Evolutionary conservation across 2,797 vertebrate species (phyloP).

Genomic region (Scyliorhinus canicula): DNA sequence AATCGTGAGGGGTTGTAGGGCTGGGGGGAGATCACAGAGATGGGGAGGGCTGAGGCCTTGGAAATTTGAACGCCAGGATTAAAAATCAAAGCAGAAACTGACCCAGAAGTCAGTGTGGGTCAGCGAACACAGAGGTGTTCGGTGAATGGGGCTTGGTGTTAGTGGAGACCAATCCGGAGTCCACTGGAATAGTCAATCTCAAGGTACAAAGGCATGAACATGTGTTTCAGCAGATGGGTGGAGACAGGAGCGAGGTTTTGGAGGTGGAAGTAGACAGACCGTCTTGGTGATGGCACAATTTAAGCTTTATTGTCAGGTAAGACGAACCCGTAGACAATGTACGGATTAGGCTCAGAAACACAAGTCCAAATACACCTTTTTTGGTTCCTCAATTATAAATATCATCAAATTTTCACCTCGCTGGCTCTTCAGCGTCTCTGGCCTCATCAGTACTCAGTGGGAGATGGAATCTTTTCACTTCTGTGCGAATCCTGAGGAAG

Average conservation of each 20-base stretch:
- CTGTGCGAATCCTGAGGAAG: not conserved
- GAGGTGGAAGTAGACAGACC: not conserved
- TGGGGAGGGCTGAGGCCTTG: not conserved
- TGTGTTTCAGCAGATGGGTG: not conserved
- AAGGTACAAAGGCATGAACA: not conserved
- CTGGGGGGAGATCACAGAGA: not conserved
- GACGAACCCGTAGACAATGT: not conserved
- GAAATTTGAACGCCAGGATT: not conserved
- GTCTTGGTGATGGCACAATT: not conserved
- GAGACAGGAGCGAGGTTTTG: not conserved
- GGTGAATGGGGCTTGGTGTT: not conserved
- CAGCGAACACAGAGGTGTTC: not conserved
- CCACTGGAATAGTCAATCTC: not conserved
- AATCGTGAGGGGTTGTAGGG: not conserved
- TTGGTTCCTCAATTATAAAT: conserved; percentile 30
- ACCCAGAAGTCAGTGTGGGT: not conserved
- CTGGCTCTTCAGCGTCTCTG: not conserved
- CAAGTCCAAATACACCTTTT: not conserved
- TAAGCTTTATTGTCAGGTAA: not conserved
- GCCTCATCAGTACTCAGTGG: conserved; percentile 15
- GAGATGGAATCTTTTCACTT: conserved; percentile 17
- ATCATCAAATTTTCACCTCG: conserved; percentile 13
- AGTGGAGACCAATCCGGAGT: not conserved
- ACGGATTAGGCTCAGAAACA: not conserved
- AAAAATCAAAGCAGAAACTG: not conserved